Base-by-base conservation (phyloP, 2,113 vertebrate species). In the Centrocercus urophasianus region DNA sequence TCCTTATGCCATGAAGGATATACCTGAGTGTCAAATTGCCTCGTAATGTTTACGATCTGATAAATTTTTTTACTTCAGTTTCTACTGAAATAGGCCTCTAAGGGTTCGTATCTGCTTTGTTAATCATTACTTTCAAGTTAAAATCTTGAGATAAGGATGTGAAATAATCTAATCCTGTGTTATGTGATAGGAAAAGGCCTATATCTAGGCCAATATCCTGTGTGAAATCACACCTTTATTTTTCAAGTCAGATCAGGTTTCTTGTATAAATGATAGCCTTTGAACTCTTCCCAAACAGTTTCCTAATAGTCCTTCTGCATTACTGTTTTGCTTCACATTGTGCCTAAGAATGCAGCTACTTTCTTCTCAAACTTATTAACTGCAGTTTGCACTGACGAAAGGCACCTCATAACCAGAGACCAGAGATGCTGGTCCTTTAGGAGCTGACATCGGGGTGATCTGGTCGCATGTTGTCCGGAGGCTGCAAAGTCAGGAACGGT, bases 181-280 rank as follows among this genome's bases (percentile, higher is more conserved):
- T 93, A 71, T 18, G 28, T 24, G 92, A 78, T 88, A 90, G 90
- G 71, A 93, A 90, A 91, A 88, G 13, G 28, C 45, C 56, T 81
- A 25, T 87, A 83, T 86, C 83, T 87, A 83, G 85, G 82, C 70
- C 70, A 96, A 93, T 95, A 96, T 90, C 94, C 93, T 93, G 88
- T 94, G 89, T 94, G 86, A 95, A 95, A 96, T 96, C 87, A 94
- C 94, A 93, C 91, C 92, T 93, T 96, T 96, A 90, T 94, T 96
- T 96, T 95, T 93, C 89, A 91, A 93, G 74, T 82, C 61, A 92
- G 92, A 88, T 95, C 83, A 83, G 70, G 66, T 96, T 95, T 94
- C 93, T 91, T 86, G n/a, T 89, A 54, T 38, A 83, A 89, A 76
- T 21, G 88, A 86, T 84, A 93, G 59, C 80, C 82, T 96, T 96